Evolutionary conservation across 2,113 vertebrate genomes (phyloP), one percentile per base, ranked within the genome.

Genomic region (Tylochromis polylepis): DNA sequence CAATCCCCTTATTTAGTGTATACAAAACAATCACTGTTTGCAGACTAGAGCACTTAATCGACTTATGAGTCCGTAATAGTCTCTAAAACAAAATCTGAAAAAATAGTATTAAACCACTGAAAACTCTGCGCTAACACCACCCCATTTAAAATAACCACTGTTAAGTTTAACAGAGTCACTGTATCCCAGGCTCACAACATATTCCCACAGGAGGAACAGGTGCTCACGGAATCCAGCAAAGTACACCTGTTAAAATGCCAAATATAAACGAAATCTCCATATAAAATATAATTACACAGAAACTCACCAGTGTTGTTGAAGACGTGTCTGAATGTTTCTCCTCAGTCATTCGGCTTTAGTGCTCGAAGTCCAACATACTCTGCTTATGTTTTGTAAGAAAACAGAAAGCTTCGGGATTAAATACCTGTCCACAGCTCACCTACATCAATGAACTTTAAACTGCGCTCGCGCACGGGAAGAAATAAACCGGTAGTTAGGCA

Each of bases 251-350:
- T 29, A 22, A 70, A 81, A 20, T 7, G 12, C 10, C 11, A 60
- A 31, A 20, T n/a, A 24, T 22, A 1, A 11, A 55, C 3, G 1
- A n/a, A 77, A 55, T 11, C 4, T 16, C 8, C 3, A 3, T 38
- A 11, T 27, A 79, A 84, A 58, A 3, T 11, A 11, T 14, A 75
- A 65, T 2, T 15, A 14, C 0, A 58, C 3, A 4, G 38, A 59
- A 85, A 89, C 93, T 94, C 57, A 95, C 95, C 93, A 11, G 3
- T 22, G 9, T 82, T 46, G 18, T 20, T 34, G 43, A 77, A 62
- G 59, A 83, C 88, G 34, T 59, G 41, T 75, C 41, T 27, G 46
- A 11, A 24, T 60, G 51, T 18, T 51, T 31, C 18, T 70, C 65
- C 18, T 38, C 78, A 6, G 85, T 82, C 46, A 81, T 83, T 82